Conservation (phyloP, 2,888 invertebrate genomes). For the Chrysina gloriosa region DNA sequence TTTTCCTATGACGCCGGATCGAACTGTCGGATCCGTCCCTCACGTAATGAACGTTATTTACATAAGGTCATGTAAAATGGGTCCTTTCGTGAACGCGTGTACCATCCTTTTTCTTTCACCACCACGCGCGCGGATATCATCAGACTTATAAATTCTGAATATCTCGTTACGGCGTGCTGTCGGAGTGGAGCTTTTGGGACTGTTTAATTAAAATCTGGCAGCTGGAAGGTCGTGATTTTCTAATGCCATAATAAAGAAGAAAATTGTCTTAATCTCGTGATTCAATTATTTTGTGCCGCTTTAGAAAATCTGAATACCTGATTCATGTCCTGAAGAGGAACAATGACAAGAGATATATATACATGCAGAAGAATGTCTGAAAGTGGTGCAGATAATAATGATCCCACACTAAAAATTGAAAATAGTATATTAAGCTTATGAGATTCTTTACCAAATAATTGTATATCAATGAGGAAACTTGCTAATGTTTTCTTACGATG, state of each 20-base stretch:
- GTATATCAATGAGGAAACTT: too few relatives aligned
- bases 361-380: neutral
- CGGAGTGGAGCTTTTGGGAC: slow-evolving; percentile 5
- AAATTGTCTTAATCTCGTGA: slow-evolving; percentile 23
- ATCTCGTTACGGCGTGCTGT: slow-evolving; percentile 13
- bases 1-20: slow-evolving; percentile 37
- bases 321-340: neutral
- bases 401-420: too few relatives aligned
- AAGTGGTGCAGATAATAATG: too few relatives aligned
- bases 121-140: neutral
- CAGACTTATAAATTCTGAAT: slow-evolving; percentile 6
- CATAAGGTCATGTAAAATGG: slow-evolving; percentile 40
- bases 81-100: slow-evolving; percentile 24
- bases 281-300: slow-evolving; percentile 16
- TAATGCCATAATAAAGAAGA: neutral
- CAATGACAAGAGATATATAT: neutral
- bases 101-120: neutral
- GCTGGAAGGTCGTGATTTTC: slow-evolving; percentile 22
- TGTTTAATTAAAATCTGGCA: slow-evolving; percentile 38
- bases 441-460: too few relatives aligned
- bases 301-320: neutral
- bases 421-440: too few relatives aligned
- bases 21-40: slow-evolving; percentile 33
- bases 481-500: neutral
- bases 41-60: slow-evolving; percentile 42